Base-by-base conservation (phyloP, 2,113 vertebrate species). In the Mormyrus iriodes region DNA sequence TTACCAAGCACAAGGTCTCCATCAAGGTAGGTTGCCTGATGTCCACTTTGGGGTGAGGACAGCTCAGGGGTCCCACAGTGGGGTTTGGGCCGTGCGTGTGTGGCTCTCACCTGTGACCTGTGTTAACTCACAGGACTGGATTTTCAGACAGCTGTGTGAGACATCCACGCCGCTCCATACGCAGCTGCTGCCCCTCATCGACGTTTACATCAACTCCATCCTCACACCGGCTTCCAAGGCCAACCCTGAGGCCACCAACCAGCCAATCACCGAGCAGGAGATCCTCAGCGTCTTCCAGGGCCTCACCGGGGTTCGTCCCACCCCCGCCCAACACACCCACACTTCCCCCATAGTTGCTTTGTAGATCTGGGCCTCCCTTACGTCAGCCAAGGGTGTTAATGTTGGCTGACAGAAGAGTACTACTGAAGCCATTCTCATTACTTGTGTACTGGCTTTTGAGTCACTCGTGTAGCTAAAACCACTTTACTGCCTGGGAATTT, bases 1-100 rank as follows among this genome's bases (percentile, higher is more conserved):
- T 99, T 94, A 99, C 98, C 91, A 99, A 99, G 93, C 98, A 99
- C 95, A 99, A 99, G 97, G 98, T 99, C 0, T 99, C 98, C 87
- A 99, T 99, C 90, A 99, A 99, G 97, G 98, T 99, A 95, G 39
- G 91, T 12, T 6, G 82, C 21, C 27, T 48, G 44, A 82, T 19
- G 76, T 82, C 44, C 82, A 27, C 10, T 0, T 48, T 31, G n/a
- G 61, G 61, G n/a, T 31, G 42, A 31, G 55, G 0, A 19, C 1
- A 10, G 39, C 10, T 48, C 10, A 12, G 42, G 61, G 24, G 84
- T 86, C 24, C 39, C 1, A 4, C 42, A 27, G 10, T 73, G 21
- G 4, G n/a, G 5, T n/a, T 88, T 69, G 3, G 51, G 27, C 27
- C 61, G 13, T 31, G 12, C 27, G 61, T 2, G 10, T 73, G 1